A percentile compares a stretch with the other conserved stretches of the same genome.
Conservation (phyloP, 2,113 vertebrate species). For the Malurus elegans region DNA sequence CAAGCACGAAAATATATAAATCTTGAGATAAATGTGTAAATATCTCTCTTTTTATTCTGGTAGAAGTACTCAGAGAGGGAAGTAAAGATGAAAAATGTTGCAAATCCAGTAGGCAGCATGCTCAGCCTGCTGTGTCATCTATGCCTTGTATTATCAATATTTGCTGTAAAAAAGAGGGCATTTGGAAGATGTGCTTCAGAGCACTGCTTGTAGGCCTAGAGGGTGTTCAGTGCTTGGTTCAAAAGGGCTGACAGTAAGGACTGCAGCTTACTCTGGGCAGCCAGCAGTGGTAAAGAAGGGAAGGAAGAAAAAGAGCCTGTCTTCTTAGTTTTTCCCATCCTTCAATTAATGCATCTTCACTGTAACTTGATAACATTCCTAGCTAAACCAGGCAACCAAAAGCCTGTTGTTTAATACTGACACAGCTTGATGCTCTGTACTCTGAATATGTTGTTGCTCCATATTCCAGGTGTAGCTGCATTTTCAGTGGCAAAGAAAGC, state of each 20-base stretch:
- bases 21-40: not conserved
- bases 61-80: not conserved
- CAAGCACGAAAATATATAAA: not conserved
- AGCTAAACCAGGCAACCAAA: not conserved
- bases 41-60: not conserved
- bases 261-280: not conserved
- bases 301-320: not conserved
- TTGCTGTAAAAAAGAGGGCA: not conserved
- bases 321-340: not conserved
- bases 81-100: not conserved
- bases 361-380: not conserved
- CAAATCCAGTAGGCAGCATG: not conserved
- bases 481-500: not conserved
- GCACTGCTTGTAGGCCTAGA: not conserved
- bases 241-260: not conserved
- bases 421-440: not conserved
- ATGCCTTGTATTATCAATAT: not conserved
- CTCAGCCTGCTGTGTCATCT: not conserved
- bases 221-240: not conserved
- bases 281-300: not conserved
- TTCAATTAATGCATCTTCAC: not conserved
- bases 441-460: not conserved
- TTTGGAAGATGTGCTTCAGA: not conserved
- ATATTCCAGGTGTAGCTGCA: not conserved
- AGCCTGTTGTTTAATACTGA: not conserved